Conservation (phyloP, 2,888 invertebrate species). For the Eupelmus urozonus region DNA sequence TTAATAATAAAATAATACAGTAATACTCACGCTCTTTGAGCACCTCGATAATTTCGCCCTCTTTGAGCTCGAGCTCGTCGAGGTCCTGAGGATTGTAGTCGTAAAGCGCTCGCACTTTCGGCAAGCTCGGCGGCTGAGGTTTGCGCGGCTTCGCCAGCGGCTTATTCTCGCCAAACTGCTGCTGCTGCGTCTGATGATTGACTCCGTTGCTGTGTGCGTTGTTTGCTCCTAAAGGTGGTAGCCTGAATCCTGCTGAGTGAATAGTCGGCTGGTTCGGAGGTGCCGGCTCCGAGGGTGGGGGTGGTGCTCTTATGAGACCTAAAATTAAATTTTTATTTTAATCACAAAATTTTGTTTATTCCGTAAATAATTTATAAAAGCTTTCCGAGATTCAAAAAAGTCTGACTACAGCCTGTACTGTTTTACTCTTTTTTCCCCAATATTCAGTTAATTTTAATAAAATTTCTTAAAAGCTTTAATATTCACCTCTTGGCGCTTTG, state of each 20-base stretch:
- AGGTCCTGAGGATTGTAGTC: slow-evolving; percentile 83
- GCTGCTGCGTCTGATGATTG: slow-evolving; percentile 8
- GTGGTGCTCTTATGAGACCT: slow-evolving; percentile 74
- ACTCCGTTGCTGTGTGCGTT: not conserved
- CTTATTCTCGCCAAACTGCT: slow-evolving; percentile 28
- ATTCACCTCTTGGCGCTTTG: slow-evolving; percentile 64
- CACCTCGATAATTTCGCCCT: slow-evolving; percentile 81
- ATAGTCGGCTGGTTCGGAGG: slow-evolving; percentile 77
- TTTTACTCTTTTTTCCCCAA: too few species aligned
- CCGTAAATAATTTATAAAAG: too few species aligned
- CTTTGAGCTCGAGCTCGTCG: slow-evolving; percentile 82
- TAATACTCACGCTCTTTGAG: slow-evolving; percentile 79
- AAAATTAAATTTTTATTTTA: not conserved
- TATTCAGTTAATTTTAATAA: not conserved
- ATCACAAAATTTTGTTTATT: too few species aligned
- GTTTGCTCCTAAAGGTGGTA: slow-evolving; percentile 65
- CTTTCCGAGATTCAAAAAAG: too few species aligned
- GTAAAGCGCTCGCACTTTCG: slow-evolving; percentile 80
- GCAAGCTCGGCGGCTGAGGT: slow-evolving; percentile 73
- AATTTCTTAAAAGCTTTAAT: not conserved
- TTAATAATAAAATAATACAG: too few species aligned
- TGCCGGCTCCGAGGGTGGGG: slow-evolving; percentile 78
- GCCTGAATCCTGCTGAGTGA: slow-evolving; percentile 67
- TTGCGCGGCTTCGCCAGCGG: slow-evolving; percentile 75
- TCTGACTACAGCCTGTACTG: too few species aligned